A percentile compares a stretch with the other conserved stretches of the same genome.
phyloP scores from a whole-genome alignment of 2,113 vertebrate species.

The Halichoeres trimaculatus region DNA sequence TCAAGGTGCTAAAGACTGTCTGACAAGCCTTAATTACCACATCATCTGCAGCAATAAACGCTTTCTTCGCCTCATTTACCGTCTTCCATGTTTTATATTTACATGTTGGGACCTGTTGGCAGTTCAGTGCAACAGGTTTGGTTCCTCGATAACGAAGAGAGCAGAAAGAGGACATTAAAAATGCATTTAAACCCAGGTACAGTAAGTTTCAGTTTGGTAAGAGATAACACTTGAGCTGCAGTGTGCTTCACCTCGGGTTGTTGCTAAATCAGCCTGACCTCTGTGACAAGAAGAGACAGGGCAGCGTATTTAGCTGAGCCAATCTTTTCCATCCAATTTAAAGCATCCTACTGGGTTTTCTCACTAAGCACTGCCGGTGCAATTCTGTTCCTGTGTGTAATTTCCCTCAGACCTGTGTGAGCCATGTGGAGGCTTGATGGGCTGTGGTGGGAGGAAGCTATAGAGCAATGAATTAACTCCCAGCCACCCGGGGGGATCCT shows the following conservation, averaged over 20 bases:
- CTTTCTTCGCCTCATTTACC: too few relatives aligned
- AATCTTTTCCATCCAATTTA: slow-evolving; percentile 36
- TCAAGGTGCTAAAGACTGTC: too few relatives aligned
- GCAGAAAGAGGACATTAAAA: not conserved
- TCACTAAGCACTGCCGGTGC: slow-evolving; percentile 29
- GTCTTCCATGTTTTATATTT: too few relatives aligned
- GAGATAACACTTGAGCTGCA: not conserved
- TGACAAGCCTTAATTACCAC: too few relatives aligned
- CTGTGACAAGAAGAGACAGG: slow-evolving; percentile 4
- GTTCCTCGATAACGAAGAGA: too few relatives aligned
- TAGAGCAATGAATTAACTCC: slow-evolving; percentile 60
- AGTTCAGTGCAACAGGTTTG: too few relatives aligned
- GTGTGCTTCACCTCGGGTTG: not conserved
- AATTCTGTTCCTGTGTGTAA: slow-evolving; percentile 40
- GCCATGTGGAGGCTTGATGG: slow-evolving; percentile 38
- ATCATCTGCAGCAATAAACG: too few relatives aligned
- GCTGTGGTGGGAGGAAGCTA: slow-evolving; percentile 32
- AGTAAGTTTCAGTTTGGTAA: not conserved
- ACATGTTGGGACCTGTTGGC: too few relatives aligned
- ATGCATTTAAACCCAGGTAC: not conserved
- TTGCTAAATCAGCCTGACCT: slow-evolving; percentile 15
- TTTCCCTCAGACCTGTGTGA: slow-evolving; percentile 30
- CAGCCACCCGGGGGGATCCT: slow-evolving; percentile 48
- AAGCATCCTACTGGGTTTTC: slow-evolving; percentile 43
- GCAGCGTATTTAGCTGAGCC: slow-evolving; percentile 19